Base-by-base conservation (phyloP, 2,113 vertebrate genomes). In the Sander lucioperca region DNA sequence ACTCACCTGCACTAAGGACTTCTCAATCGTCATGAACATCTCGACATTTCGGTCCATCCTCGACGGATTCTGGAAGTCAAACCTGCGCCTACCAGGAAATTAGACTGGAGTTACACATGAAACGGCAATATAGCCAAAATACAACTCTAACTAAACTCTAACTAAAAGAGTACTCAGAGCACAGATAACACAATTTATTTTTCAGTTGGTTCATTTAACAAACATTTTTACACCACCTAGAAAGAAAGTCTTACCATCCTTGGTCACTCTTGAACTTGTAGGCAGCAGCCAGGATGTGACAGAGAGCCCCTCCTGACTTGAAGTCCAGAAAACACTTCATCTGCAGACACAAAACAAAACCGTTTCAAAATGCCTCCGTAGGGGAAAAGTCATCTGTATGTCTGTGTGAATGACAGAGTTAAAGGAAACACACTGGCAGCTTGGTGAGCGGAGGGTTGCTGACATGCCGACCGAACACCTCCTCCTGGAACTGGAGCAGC, bases 241-340 rank as follows among this genome's bases (percentile, higher is more conserved):
- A 91, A 86, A 79, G 82, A 92, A 86, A 77, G 80, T 68, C 96
- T 96, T 95, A 99, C 98, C 98, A 99, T 96, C 98, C 98, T 92
- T 99, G 98, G 94, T 99, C 98, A 88, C 97, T 99, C 95, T 99
- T 99, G 93, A 99, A 99, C 91, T 99, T 99, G 95, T 99, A 99
- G 83, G 98, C 98, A 30, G 98, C 97, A 86, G 98, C 98, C 89
- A 99, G 95, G 86, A 99, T 99, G 88, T 99, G 97, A 92, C 98
- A 99, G 10, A 99, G 93, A 85, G 98, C 95, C 23, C 98, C 98
- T 61, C 98, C 98, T 19, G 97, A 97, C 94, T 99, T 99, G 88
- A 99, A 99, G 93, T 99, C 98, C 94, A 99, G 92, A 89, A 99
- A 99, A 94, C 97, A 97, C 92, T 99, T 99, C 88, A 99, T 98